Base-by-base conservation (phyloP, 2,797 vertebrate species). In the Malacoraja senta region DNA sequence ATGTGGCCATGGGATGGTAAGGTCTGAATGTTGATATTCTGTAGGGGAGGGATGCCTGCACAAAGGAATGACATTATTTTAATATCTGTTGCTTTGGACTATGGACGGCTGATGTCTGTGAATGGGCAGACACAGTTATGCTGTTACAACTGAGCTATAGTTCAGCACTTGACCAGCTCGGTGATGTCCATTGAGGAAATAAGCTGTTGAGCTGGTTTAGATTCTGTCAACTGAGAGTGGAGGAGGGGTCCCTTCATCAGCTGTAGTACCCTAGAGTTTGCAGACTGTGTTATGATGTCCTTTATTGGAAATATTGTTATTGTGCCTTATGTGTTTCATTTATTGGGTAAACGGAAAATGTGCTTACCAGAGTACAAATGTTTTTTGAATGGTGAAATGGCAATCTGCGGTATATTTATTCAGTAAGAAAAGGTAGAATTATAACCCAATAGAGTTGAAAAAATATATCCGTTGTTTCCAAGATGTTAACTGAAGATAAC, bases 1-100 rank as follows among this genome's bases (percentile, higher is more conserved):
- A 94, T 99, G 99, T 95, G 99, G 98, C 71, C 95, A 97, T 94
- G 97, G 98, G 95, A 99, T 99, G 99, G 99, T 99, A 96, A 97
- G 97, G 94, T 93, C 94, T 86, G 21, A 3, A 13, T 3, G n/a
- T 38, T 19, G 9, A 35, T 58, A 10, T n/a, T n/a, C 84, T 76
- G 71, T 68, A 38, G 61, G 24, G 3, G 9, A 26, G 65, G n/a
- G n/a, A 72, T 72, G 68, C 15, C 58, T 86, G 26, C 81, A n/a
- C 10, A 21, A 19, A 80, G 17, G 35, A 80, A 80, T 58, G 53
- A 24, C 53, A 58, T 38, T 58, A 24, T 86, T 86, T 86, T 63
- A 1, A 17, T 19, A n/a, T 15, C 26, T 61, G 44, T 4, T 26
- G 21, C 53, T 29, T 83, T 58, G 44, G 26, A 8, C n/a, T 1